phyloP scores from a whole-genome alignment of 2,888 invertebrate species.

The Eudasyphora cyanicolor region DNA sequence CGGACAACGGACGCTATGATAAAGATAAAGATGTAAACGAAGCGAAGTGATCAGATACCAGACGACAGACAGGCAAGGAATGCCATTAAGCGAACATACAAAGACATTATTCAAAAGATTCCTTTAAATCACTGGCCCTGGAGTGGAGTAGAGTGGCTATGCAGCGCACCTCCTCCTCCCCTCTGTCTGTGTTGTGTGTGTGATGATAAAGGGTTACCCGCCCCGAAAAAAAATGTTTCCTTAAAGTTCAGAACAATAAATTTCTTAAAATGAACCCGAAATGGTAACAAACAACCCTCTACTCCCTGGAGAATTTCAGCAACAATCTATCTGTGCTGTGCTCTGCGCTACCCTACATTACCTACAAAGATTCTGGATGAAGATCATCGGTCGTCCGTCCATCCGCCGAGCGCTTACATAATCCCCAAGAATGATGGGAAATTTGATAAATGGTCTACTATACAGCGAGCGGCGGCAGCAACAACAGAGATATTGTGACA shows the following conservation, averaged over 20 bases:
- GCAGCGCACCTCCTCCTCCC: background rate
- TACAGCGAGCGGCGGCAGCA: no score
- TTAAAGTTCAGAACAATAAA: constrained; percentile 1
- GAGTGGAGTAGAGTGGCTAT: background rate
- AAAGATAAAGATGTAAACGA: background rate
- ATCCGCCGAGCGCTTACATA: background rate
- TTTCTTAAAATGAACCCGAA: background rate
- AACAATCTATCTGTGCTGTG: no score
- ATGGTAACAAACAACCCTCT: background rate
- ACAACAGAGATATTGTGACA: constrained; percentile 37
- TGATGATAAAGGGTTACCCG: background rate
- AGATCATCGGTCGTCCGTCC: background rate
- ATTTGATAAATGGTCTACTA: background rate
- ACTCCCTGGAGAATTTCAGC: background rate
- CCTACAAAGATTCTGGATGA: background rate
- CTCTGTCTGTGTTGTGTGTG: no score
- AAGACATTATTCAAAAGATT: background rate
- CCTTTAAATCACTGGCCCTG: background rate
- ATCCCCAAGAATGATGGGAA: background rate
- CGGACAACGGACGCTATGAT: background rate
- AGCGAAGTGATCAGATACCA: background rate
- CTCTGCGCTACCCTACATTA: background rate
- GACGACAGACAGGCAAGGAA: background rate
- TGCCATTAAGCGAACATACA: constrained; percentile 4
- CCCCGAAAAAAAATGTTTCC: background rate